Evolutionary conservation across 2,797 vertebrate species (phyloP), one percentile per base, ranked within the genome.

Genomic region (Botia almorhae): DNA sequence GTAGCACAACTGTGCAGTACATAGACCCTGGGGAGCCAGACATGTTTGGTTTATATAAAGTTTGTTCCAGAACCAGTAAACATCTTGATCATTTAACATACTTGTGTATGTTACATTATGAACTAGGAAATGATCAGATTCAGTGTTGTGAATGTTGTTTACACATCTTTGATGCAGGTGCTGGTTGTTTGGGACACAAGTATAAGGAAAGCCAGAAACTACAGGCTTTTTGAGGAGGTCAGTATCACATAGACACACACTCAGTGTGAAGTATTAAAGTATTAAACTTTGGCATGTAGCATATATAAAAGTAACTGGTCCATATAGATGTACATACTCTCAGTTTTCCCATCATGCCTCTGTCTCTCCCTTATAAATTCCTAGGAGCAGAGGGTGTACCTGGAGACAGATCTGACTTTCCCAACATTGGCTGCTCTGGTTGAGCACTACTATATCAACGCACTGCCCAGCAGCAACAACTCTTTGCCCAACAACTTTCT

Each of bases 221-320:
- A 98, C 89, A 91, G 98, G 50, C 89, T 98, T 71, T 99, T 97
- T 92, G 90, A 95, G 87, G 97, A 97, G 95, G 97, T 98, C 26
- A 88, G 92, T 90, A 70, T 56, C 53, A 8, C 29, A 50, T 19
- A 14, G 21, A 26, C 29, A 64, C 61, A 36, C 61, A 7, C 8
- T n/a, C n/a, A n/a, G n/a, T n/a, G n/a, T n/a, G n/a, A n/a, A n/a
- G n/a, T n/a, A n/a, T n/a, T n/a, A n/a, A n/a, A n/a, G n/a, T n/a
- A 39, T 39, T 39, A 39, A 39, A 39, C 36, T 7, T 39, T 39
- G 7, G 36, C 36, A 39, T 39, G 36, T 39, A 39, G 36, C 36
- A 39, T 39, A 43, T 43, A 43, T 53, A 6, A 16, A 16, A 17
- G 16, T 53, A 53, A 17, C 14, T 53, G 16, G 51, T 53, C 5